Evolutionary conservation across 1,140 invertebrate genomes (phyloP), one percentile per base, ranked within the genome.

Genomic region (Myzus persicae): DNA sequence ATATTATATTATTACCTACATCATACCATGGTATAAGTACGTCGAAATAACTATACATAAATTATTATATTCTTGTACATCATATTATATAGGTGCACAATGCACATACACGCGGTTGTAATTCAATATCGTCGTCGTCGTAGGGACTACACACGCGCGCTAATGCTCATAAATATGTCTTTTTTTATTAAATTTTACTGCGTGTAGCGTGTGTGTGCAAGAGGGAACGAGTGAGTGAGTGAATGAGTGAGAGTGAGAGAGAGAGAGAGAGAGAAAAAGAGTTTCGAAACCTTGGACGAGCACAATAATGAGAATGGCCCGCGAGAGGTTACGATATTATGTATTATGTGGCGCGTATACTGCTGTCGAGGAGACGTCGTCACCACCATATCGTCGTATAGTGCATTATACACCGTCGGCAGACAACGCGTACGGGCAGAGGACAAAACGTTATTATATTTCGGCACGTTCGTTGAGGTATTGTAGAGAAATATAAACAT

Each of bases 111-210:
- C 31, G 31, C 31, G 44, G 31, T 48, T 46, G 85, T 88, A 46
- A 88, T 88, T 88, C 44, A 48, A 88, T 88, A 88, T 36, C 85
- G 46, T 48, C 46, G 59, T n/a, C 59, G 11, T 42, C 22, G 20
- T 26, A 2, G 20, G 84, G 11, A 87, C 31, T 46, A 18, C 26
- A 85, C 84, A 42, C 84, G n/a, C 84, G 22, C 85, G n/a, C 31
- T 48, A 48, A 88, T 48, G n/a, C 44, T 88, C 85, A 46, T 88
- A 88, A 88, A 88, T n/a, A 48, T 48, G 85, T 88, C 85, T 46
- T 85, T 85, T 51, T 85, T 85, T 85, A n/a, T 85, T 44, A n/a
- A 76, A 76, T 76, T 76, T 76, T n/a, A 76, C 59, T 18, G 31
- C 1, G 59, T 18, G 14, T 51, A 0, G 14, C n/a, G n/a, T n/a